A percentile compares a stretch with the other conserved stretches of the same genome.
Conservation (phyloP, 2,888 invertebrate genomes). For the Platycheirus albimanus region DNA sequence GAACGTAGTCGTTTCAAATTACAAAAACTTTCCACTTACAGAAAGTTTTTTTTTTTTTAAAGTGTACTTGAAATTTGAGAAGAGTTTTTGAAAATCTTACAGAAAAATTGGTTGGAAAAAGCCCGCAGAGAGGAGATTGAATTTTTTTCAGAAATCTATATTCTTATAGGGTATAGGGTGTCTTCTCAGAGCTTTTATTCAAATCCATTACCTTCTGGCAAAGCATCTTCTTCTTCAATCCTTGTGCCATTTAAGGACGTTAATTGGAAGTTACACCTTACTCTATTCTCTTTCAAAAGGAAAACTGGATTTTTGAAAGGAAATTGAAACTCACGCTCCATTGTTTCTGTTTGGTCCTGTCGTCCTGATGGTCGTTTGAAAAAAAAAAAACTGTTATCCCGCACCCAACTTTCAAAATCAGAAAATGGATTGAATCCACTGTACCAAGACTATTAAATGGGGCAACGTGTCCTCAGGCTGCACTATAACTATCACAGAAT, state of each 20-base stretch:
- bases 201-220: slow-evolving; percentile 17
- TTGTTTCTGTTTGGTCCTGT: slow-evolving; percentile 51
- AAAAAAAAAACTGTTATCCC: slow-evolving; percentile 37
- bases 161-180: too few species aligned
- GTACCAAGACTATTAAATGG: slow-evolving; percentile 55
- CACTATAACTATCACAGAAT: slow-evolving; percentile 38
- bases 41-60: slow-evolving; percentile 29
- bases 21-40: too few species aligned
- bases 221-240: neutral
- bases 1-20: too few species aligned
- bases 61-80: slow-evolving; percentile 42
- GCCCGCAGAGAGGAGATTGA: too few species aligned
- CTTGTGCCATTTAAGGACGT: neutral
- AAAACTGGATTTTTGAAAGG: slow-evolving; percentile 44
- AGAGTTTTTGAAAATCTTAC: slow-evolving; percentile 27
- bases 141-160: too few species aligned
- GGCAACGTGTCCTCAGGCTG: slow-evolving; percentile 49
- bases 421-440: slow-evolving; percentile 6
- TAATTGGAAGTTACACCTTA: slow-evolving; percentile 52
- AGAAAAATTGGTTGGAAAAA: slow-evolving; percentile 3
- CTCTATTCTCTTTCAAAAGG: slow-evolving; percentile 25
- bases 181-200: too few species aligned
- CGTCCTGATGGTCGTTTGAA: slow-evolving; percentile 51
- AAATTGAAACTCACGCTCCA: slow-evolving; percentile 63
- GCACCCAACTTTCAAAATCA: neutral